phyloP scores from a whole-genome alignment of 2,888 invertebrate genomes.

The Sialis lutaria region DNA sequence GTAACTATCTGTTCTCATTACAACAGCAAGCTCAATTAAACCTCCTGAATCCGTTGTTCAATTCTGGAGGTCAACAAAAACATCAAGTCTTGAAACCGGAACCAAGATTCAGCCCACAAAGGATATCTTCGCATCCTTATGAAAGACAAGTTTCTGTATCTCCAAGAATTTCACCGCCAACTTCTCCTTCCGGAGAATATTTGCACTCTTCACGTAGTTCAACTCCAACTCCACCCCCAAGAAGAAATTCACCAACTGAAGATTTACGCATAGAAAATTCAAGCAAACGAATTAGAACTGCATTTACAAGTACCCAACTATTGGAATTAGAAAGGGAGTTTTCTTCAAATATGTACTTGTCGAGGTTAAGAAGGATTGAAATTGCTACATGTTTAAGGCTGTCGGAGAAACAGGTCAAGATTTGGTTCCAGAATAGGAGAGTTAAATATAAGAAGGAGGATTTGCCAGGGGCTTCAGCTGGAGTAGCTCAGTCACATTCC shows the following conservation, averaged over 20 bases:
- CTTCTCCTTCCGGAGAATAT: slow-evolving; percentile 11
- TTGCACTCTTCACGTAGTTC: slow-evolving; percentile 24
- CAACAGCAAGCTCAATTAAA: slow-evolving; percentile 15
- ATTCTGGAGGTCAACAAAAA: not conserved
- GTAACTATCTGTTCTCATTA: slow-evolving; percentile 43
- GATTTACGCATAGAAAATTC: slow-evolving; percentile 36
- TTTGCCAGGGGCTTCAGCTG: slow-evolving; percentile 25
- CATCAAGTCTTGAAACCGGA: slow-evolving; percentile 3
- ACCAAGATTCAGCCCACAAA: slow-evolving; percentile 6
- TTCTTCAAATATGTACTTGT: slow-evolving; percentile 76
- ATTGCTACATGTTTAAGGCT: slow-evolving; percentile 76
- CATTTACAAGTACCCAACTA: slow-evolving; percentile 80
- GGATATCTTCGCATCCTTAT: slow-evolving; percentile 10
- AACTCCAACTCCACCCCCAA: slow-evolving; percentile 33
- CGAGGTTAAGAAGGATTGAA: slow-evolving; percentile 75
- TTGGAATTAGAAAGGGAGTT: slow-evolving; percentile 81
- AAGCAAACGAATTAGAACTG: slow-evolving; percentile 79
- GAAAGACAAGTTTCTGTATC: slow-evolving; percentile 8
- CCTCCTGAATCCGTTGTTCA: slow-evolving; percentile 1
- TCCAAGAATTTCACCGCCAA: slow-evolving; percentile 10
- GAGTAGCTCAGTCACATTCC: slow-evolving; percentile 2
- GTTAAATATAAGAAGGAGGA: slow-evolving; percentile 89
- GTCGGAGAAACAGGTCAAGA: slow-evolving; percentile 89
- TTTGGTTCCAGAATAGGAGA: slow-evolving; percentile 88
- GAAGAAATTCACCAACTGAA: slow-evolving; percentile 17